Percentiles rank a stretch among this genome's conserved stretches.
These are phyloP conservation scores for Elysia chlorotica DNA, from an alignment of 1,140 invertebrate genomes.

Conservation along the genomic window DNA sequence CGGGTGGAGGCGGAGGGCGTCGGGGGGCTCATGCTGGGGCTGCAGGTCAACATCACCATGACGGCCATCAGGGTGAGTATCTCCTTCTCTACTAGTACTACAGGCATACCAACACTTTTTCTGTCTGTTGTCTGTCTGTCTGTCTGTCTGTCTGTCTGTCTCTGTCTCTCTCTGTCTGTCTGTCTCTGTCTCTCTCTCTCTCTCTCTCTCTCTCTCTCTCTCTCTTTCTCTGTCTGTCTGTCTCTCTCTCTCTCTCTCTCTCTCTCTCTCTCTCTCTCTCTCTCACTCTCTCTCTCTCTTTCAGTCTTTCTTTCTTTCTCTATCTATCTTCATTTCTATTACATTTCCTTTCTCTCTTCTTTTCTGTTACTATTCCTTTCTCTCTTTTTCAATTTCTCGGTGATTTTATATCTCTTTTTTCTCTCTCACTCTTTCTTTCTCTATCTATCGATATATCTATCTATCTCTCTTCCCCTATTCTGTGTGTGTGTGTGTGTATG, in stretches of 20 bases:
- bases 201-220: too few species aligned
- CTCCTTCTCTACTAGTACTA: too few species aligned
- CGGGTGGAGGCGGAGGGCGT: slow-evolving; percentile 35
- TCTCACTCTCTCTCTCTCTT: slow-evolving; percentile 7
- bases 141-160: too few species aligned
- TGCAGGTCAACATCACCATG: slow-evolving; percentile 37
- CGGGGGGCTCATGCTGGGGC: slow-evolving; percentile 31
- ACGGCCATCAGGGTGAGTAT: slow-evolving; percentile 36
- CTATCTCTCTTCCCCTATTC: too few species aligned
- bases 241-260: neutral
- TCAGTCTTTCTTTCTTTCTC: slow-evolving; percentile 7
- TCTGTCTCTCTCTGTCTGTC: too few species aligned
- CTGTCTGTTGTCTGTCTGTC: too few species aligned
- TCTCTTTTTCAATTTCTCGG: neutral
- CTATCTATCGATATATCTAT: neutral
- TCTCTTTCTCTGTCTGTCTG: too few species aligned
- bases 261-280: neutral
- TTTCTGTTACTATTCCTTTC: neutral
- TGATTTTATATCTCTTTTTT: too few species aligned
- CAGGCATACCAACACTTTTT: too few species aligned
- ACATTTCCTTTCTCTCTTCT: neutral
- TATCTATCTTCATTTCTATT: neutral
- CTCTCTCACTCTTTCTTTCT: neutral
- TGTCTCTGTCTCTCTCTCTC: too few species aligned
- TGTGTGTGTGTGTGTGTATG: too few species aligned